phyloP scores from a whole-genome alignment of 2,888 invertebrate species.

The Tetragonisca angustula region DNA sequence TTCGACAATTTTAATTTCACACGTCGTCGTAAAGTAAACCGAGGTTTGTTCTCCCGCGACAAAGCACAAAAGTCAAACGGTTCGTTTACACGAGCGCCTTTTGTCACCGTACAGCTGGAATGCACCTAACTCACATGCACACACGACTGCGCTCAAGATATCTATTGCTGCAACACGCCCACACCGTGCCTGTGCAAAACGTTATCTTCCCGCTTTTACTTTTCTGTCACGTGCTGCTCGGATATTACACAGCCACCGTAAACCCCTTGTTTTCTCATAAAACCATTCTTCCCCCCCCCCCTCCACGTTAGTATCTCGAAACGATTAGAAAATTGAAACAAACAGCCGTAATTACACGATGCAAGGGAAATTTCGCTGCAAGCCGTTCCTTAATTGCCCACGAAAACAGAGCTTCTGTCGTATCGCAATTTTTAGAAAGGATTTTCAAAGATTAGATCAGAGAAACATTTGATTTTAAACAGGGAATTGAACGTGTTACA shows the following conservation, averaged over 20 bases:
- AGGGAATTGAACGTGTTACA: background rate
- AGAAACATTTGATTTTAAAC: background rate
- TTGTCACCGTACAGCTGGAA: conserved; percentile 30
- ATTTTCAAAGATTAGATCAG: background rate
- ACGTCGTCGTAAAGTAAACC: background rate
- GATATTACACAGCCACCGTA: background rate
- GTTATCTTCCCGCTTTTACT: conserved; percentile 41
- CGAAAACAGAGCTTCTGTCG: background rate
- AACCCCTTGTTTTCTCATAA: background rate
- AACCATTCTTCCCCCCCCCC: background rate
- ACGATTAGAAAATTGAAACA: conserved; percentile 18
- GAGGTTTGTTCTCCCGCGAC: background rate
- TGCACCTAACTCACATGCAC: conserved; percentile 19
- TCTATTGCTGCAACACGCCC: conserved; percentile 52
- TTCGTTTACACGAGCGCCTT: conserved; percentile 22
- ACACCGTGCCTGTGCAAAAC: conserved; percentile 25
- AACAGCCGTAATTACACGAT: background rate
- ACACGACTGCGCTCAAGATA: background rate
- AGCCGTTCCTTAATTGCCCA: background rate
- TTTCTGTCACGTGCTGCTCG: background rate
- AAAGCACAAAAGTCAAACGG: conserved; percentile 14
- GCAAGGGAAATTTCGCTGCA: background rate
- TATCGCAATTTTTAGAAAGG: background rate
- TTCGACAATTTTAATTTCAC: background rate
- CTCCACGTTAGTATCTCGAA: background rate